phyloP scores from a whole-genome alignment of 2,797 vertebrate genomes.

The Chaetodon trifasciatus region DNA sequence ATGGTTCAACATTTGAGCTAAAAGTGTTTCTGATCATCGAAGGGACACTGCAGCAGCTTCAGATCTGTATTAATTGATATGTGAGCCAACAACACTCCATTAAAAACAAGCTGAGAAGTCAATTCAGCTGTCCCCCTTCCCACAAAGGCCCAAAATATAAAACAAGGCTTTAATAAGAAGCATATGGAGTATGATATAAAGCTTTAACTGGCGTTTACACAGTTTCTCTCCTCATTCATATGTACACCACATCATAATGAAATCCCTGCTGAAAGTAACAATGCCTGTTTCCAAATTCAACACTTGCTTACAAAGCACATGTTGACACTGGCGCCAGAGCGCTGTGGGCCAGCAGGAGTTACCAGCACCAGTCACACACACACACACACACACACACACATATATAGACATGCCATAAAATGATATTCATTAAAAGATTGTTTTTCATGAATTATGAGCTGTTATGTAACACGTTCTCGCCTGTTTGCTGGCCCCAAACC shows the following conservation, averaged over 20 bases:
- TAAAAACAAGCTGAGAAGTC: constrained; percentile 67
- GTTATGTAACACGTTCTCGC: constrained; percentile 28
- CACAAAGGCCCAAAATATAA: constrained; percentile 60
- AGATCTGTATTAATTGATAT: constrained; percentile 63
- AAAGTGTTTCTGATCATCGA: constrained; percentile 31
- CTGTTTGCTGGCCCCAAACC: constrained; percentile 25
- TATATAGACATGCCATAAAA: constrained; percentile 26
- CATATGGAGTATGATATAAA: constrained; percentile 63
- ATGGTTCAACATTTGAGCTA: background rate
- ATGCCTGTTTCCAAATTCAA: constrained; percentile 72
- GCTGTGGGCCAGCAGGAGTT: constrained; percentile 26
- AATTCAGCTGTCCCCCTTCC: constrained; percentile 45
- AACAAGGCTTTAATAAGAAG: constrained; percentile 67
- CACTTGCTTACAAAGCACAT: constrained; percentile 78
- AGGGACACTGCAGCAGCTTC: constrained; percentile 35
- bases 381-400: constrained; percentile 24
- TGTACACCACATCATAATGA: constrained; percentile 72
- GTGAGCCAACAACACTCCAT: constrained; percentile 64
- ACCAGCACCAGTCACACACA: constrained; percentile 30
- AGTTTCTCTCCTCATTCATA: constrained; percentile 72
- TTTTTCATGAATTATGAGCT: constrained; percentile 59
- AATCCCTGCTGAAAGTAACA: constrained; percentile 73
- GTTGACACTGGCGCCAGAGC: constrained; percentile 65
- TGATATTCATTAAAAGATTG: constrained; percentile 55
- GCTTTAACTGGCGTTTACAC: constrained; percentile 60